phyloP scores from a whole-genome alignment of 2,797 vertebrate species.

The Dromococcyx pavoninus region DNA sequence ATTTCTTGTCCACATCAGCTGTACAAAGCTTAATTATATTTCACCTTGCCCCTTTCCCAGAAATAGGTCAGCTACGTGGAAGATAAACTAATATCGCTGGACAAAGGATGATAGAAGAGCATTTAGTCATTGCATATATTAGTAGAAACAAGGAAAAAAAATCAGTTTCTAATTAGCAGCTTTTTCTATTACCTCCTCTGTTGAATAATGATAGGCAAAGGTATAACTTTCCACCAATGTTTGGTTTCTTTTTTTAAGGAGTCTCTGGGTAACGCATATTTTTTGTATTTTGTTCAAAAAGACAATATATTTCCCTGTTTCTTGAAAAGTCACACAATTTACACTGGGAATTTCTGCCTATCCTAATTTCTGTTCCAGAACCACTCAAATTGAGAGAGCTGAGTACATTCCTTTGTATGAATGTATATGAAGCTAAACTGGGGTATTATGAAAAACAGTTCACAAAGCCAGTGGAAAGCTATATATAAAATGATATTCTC shows the following conservation, averaged over 20 bases:
- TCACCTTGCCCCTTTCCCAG: conserved; percentile 19
- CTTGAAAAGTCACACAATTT: conserved; percentile 62
- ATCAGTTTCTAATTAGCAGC: conserved; percentile 14
- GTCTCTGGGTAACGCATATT: conserved; percentile 47
- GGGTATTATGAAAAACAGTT: conserved; percentile 77
- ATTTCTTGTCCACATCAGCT: conserved; percentile 29
- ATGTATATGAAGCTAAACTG: conserved; percentile 72
- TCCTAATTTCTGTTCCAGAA: conserved; percentile 70
- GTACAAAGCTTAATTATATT: conserved; percentile 27
- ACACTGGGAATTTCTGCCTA: conserved; percentile 54
- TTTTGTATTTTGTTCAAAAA: conserved; percentile 67
- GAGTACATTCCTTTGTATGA: conserved; percentile 63
- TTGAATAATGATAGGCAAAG: conserved; percentile 39
- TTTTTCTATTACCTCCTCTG: conserved; percentile 15
- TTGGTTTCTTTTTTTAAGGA: conserved; percentile 29
- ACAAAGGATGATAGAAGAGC: background rate
- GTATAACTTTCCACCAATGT: background rate
- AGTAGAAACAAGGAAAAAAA: background rate
- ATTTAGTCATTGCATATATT: background rate
- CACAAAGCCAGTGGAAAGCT: conserved; percentile 82
- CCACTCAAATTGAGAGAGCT: conserved; percentile 56
- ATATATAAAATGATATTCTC: conserved; percentile 82
- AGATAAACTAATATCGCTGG: background rate
- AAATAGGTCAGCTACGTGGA: background rate
- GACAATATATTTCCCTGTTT: conserved; percentile 60